phyloP scores from a whole-genome alignment of 2,797 vertebrate genomes.

The Dicrostonyx torquatus region DNA sequence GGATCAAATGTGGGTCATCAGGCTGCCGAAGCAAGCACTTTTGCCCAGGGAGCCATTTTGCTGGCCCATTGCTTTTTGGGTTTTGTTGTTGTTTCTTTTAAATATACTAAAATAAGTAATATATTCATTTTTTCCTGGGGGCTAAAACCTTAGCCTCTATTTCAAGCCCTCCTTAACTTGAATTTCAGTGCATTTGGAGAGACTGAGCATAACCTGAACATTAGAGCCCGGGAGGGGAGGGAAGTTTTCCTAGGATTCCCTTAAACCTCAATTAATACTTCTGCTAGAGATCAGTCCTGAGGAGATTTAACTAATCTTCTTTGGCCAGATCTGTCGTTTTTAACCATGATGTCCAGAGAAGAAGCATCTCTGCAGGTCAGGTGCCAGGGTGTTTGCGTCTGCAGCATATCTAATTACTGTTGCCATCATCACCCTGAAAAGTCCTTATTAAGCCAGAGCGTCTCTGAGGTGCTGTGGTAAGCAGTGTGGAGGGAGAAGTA shows the following conservation, averaged over 20 bases:
- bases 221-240: not conserved
- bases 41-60: not conserved
- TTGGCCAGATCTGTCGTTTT: slow-evolving; percentile 30
- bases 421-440: slow-evolving; percentile 60
- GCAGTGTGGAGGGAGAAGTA: slow-evolving; percentile 68
- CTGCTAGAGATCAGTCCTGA: not conserved
- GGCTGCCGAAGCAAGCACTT: not conserved
- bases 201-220: not conserved
- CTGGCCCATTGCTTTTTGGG: no score
- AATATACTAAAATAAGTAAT: slow-evolving; percentile 34
- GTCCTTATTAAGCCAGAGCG: slow-evolving; percentile 54
- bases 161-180: slow-evolving; percentile 15
- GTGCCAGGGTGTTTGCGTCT: not conserved
- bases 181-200: slow-evolving; percentile 46
- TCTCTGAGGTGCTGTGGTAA: slow-evolving; percentile 20
- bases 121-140: not conserved
- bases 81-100: slow-evolving; percentile 8
- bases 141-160: slow-evolving; percentile 1
- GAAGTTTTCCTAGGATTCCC: not conserved
- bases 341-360: slow-evolving; percentile 38
- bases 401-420: not conserved
- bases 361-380: slow-evolving; percentile 37
- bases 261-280: slow-evolving; percentile 5
- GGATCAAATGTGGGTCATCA: not conserved
- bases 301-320: slow-evolving; percentile 29